Evolutionary conservation across 2,797 vertebrate genomes (phyloP).

Genomic region (Gymnothorax javanicus): DNA sequence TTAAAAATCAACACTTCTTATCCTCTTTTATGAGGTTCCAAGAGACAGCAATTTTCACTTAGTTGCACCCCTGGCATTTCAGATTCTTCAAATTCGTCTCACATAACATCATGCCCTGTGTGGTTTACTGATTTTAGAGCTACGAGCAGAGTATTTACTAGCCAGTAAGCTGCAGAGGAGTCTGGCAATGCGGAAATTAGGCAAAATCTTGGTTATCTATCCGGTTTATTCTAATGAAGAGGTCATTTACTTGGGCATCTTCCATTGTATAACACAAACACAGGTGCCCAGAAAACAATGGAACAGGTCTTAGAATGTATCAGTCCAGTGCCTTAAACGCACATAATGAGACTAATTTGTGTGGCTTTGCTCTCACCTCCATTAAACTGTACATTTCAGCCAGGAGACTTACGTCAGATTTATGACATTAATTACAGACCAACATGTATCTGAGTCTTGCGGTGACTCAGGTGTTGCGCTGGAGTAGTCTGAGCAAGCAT

Average conservation of each 20-base stretch:
- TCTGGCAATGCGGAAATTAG: background rate
- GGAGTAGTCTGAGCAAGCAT: too few relatives aligned
- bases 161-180: background rate
- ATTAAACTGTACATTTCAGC: too few relatives aligned
- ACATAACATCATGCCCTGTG: background rate
- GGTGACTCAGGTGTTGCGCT: too few relatives aligned
- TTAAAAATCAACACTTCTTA: background rate
- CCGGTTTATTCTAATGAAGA: background rate
- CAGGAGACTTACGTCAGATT: too few relatives aligned
- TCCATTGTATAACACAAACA: background rate
- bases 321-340: too few relatives aligned
- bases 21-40: background rate
- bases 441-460: too few relatives aligned
- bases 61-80: slow-evolving; percentile 4
- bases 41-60: background rate
- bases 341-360: too few relatives aligned
- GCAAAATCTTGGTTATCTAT: background rate
- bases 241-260: background rate
- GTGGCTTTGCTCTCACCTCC: too few relatives aligned
- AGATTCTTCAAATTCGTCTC: background rate
- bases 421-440: too few relatives aligned
- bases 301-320: background rate
- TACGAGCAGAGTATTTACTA: background rate
- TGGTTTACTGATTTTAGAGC: background rate
- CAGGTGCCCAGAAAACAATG: background rate